phyloP scores from a whole-genome alignment of 35 echinoderm and acorn worm species.

The Heliocidaris erythrogramma region DNA sequence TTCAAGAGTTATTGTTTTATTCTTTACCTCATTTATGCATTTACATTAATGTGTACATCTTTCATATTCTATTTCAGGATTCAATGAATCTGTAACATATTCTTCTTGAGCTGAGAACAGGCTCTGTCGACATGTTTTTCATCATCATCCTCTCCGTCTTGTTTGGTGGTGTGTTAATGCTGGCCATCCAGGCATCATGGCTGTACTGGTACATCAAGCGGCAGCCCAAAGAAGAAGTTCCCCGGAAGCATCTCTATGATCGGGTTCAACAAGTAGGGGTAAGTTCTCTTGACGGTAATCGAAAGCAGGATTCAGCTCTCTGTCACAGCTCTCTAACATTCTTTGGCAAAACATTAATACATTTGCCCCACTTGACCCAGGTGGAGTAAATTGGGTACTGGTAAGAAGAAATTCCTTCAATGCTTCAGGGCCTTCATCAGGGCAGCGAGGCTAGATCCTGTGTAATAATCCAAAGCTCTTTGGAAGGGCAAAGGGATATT shows the following conservation, averaged over 20 bases:
- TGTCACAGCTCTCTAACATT: too few relatives aligned
- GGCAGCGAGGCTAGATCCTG: too few relatives aligned
- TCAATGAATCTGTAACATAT: background rate
- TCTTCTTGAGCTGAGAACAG: background rate
- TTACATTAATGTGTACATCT: background rate
- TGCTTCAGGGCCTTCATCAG: too few relatives aligned
- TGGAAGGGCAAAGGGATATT: too few relatives aligned
- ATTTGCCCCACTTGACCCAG: too few relatives aligned
- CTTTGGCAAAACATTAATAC: too few relatives aligned
- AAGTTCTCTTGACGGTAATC: background rate
- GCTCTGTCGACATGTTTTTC: slow-evolving; percentile 22
- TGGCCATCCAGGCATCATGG: slow-evolving; percentile 25
- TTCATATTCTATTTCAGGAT: background rate
- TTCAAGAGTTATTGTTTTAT: too few relatives aligned
- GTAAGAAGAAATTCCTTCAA: too few relatives aligned
- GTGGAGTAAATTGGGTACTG: too few relatives aligned
- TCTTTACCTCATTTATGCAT: too few relatives aligned
- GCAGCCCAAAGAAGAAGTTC: background rate
- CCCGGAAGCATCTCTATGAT: slow-evolving; percentile 33
- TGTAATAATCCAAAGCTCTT: too few relatives aligned
- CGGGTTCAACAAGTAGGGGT: slow-evolving; percentile 26
- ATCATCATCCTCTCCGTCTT: slow-evolving; percentile 7
- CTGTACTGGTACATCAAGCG: slow-evolving; percentile 34
- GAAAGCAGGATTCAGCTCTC: too few relatives aligned
- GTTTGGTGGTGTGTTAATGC: slow-evolving; percentile 39